These are phyloP conservation scores for Galerucella pusilla DNA, from an alignment of 2,888 invertebrate species.

Conservation along the genomic window DNA sequence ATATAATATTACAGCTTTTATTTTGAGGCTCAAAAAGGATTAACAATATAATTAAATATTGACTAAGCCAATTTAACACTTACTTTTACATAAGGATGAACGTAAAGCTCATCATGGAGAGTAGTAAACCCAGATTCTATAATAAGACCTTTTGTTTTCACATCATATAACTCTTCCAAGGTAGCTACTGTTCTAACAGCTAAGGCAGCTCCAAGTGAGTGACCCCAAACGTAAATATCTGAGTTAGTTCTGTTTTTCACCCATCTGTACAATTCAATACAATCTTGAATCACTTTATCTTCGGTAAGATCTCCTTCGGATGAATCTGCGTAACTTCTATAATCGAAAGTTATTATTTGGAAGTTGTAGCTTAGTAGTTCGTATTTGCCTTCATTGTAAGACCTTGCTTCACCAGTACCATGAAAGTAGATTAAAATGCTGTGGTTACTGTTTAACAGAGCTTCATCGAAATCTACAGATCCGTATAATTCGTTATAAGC, in stretches of 20 bases:
- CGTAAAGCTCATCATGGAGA: constrained; percentile 56
- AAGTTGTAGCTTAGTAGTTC: constrained; percentile 72
- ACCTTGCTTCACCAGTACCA: constrained; percentile 61
- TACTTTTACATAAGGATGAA: constrained; percentile 57
- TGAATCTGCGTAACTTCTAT: constrained; percentile 62
- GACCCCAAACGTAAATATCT: constrained; percentile 61
- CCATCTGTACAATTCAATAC: constrained; percentile 59
- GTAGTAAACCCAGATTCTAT: constrained; percentile 59
- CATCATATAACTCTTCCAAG: constrained; percentile 41
- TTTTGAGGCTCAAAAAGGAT: too few relatives aligned
- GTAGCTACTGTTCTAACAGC: constrained; percentile 54
- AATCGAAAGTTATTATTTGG: constrained; percentile 62
- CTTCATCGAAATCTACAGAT: constrained; percentile 67
- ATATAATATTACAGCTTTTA: neutral
- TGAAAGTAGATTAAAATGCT: constrained; percentile 62
- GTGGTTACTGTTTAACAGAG: constrained; percentile 65
- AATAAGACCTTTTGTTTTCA: constrained; percentile 53
- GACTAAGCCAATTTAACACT: neutral
- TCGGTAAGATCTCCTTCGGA: constrained; percentile 55
- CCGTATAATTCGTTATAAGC: constrained; percentile 66
- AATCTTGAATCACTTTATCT: constrained; percentile 58
- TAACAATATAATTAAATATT: neutral
- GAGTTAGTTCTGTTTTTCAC: constrained; percentile 51
- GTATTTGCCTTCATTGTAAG: constrained; percentile 73
- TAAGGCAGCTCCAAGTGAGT: constrained; percentile 60